phyloP scores from a whole-genome alignment of 92 coral and sea anemone species.

The Zoanthus solanderi region DNA sequence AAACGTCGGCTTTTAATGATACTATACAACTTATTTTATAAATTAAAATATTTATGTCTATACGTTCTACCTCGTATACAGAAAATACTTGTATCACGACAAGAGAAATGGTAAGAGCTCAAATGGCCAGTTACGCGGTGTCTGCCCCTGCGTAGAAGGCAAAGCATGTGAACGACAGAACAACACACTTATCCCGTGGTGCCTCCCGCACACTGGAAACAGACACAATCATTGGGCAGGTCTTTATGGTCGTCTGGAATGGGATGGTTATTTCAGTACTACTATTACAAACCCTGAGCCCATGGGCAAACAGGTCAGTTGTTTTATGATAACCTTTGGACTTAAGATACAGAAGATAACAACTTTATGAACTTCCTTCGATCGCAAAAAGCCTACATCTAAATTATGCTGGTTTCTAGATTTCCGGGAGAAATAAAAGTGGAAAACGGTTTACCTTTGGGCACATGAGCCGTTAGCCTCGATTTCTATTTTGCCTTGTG shows the following conservation, averaged over 20 bases:
- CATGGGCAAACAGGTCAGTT: slow-evolving; percentile 97
- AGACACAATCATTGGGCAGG: slow-evolving; percentile 99
- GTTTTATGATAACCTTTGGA: no score
- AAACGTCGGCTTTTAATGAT: no score
- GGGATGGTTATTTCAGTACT: slow-evolving; percentile 99
- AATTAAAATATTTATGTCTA: no score
- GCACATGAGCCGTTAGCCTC: no score
- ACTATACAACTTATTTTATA: no score
- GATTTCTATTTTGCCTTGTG: no score
- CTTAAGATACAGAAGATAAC: no score
- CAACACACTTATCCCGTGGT: slow-evolving; percentile 96
- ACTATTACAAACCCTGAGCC: slow-evolving; percentile 99
- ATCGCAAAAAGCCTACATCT: no score
- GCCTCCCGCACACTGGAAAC: slow-evolving; percentile 99
- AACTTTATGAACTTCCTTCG: no score
- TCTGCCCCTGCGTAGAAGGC: slow-evolving; percentile 98
- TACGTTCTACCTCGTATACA: slow-evolving; percentile 28
- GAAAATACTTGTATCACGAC: slow-evolving; percentile 91
- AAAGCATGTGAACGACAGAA: slow-evolving; percentile 94
- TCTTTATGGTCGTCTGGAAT: slow-evolving; percentile 95
- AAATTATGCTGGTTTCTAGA: no score
- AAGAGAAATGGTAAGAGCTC: slow-evolving; percentile 89
- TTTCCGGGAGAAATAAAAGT: no score
- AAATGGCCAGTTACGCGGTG: slow-evolving; percentile 82
- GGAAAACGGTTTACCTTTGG: no score